Conservation (phyloP, 2,888 invertebrate genomes). For the Emmelina monodactyla region DNA sequence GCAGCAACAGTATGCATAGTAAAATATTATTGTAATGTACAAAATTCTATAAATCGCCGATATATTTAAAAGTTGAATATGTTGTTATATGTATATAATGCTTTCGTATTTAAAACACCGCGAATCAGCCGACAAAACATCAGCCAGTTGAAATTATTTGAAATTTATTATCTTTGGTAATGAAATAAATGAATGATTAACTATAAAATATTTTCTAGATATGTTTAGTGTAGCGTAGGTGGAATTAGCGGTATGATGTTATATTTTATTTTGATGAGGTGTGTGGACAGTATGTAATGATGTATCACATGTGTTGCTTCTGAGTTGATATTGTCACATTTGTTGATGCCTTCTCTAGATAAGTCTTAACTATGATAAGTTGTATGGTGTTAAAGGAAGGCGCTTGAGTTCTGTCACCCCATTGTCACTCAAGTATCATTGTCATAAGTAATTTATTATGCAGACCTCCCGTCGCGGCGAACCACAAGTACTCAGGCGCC, state of each 20-base stretch:
- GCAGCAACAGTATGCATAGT: neutral
- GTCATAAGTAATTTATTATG: slow-evolving; percentile 12
- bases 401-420: slow-evolving; percentile 21
- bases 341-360: slow-evolving; percentile 52
- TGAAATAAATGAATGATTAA: slow-evolving; percentile 14
- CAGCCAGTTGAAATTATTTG: slow-evolving; percentile 28
- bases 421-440: slow-evolving; percentile 13
- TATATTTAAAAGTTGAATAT: slow-evolving; percentile 22
- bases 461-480: slow-evolving; percentile 2
- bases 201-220: slow-evolving; percentile 31
- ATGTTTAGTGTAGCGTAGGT: slow-evolving; percentile 51
- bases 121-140: slow-evolving; percentile 15
- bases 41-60: slow-evolving; percentile 5
- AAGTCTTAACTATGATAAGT: slow-evolving; percentile 18
- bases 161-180: slow-evolving; percentile 17
- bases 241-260: slow-evolving; percentile 45
- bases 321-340: slow-evolving; percentile 37
- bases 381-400: slow-evolving; percentile 12
- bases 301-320: slow-evolving; percentile 38
- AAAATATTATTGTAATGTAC: slow-evolving; percentile 7
- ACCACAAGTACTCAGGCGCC: neutral
- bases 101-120: slow-evolving; percentile 24
- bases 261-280: slow-evolving; percentile 33
- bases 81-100: slow-evolving; percentile 61
- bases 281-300: slow-evolving; percentile 38